Evolutionary conservation across 2,113 vertebrate species (phyloP), one percentile per base, ranked within the genome.

Genomic region (Tricholaema leucomelas): DNA sequence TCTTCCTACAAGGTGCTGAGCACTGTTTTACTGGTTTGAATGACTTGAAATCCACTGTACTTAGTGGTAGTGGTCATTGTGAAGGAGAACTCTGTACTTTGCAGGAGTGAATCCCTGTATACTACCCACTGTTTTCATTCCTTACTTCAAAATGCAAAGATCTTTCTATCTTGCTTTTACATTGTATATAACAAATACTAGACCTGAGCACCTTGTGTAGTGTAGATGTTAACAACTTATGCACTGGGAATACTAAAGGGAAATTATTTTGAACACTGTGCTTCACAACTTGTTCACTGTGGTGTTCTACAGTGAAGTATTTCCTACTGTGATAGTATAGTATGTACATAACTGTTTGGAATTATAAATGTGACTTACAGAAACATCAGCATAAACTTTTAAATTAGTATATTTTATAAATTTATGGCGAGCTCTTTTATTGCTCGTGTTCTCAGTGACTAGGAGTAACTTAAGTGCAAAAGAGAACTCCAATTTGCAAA

Each of bases 391-490:
- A 95, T 96, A 87, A 95, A 92, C 96, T 97, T 96, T 95, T 93
- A 94, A 92, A 94, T 89, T 94, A 90, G 72, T 92, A 40, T 97
- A 96, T 97, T 97, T 97, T 97, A 94, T 97, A 97, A 97, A 95
- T 89, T 92, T 96, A 86, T 59, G 88, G 95, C 94, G 94, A 97
- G 95, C 95, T 95, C 94, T 97, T 97, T 96, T 96, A 96, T 88
- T 93, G 96, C 96, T 98, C 93, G 1, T 85, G 72, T 96, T 97
- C 93, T 96, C 90, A 92, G 94, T 90, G 91, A 89, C 71, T 88
- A 72, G 64, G 73, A 59, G 61, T 81, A 78, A 87, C 87, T 82
- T 73, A 95, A 95, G 90, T 94, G 90, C 93, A 96, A 59, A 90
- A 93, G 50, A 61, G 67, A 58, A 87, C 92, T 94, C 65, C 71